phyloP scores from a whole-genome alignment of 1,140 invertebrate species.

The Lepidurus couesii region DNA sequence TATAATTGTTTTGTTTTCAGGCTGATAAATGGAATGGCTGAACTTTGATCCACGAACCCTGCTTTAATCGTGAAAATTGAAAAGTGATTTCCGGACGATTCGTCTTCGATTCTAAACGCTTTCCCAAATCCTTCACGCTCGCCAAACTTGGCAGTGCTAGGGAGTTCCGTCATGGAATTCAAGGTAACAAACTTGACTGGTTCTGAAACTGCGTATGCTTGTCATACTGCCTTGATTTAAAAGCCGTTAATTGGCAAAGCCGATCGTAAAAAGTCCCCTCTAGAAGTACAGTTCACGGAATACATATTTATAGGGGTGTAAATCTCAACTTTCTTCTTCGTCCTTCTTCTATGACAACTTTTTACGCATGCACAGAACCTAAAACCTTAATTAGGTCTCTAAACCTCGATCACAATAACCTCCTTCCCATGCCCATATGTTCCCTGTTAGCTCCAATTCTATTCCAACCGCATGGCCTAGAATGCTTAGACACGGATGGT shows the following conservation, averaged over 20 bases:
- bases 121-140: too few relatives aligned
- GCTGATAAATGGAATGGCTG: too few relatives aligned
- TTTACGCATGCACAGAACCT: background rate
- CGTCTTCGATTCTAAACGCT: too few relatives aligned
- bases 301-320: background rate
- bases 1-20: too few relatives aligned
- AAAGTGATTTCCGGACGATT: too few relatives aligned
- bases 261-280: background rate
- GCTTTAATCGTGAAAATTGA: too few relatives aligned
- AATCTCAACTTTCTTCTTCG: background rate
- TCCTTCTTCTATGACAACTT: background rate
- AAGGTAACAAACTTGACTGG: background rate
- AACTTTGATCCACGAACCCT: too few relatives aligned
- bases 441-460: too few relatives aligned
- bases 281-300: background rate
- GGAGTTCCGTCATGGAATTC: background rate
- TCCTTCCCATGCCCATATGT: too few relatives aligned
- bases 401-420: background rate
- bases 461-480: background rate
- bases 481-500: background rate
- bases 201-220: background rate
- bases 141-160: background rate
- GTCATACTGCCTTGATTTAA: constrained; percentile 15
- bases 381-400: background rate
- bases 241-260: constrained; percentile 15